Evolutionary conservation across 2,113 vertebrate genomes (phyloP), one percentile per base, ranked within the genome.

Genomic region (Mirza zaza): DNA sequence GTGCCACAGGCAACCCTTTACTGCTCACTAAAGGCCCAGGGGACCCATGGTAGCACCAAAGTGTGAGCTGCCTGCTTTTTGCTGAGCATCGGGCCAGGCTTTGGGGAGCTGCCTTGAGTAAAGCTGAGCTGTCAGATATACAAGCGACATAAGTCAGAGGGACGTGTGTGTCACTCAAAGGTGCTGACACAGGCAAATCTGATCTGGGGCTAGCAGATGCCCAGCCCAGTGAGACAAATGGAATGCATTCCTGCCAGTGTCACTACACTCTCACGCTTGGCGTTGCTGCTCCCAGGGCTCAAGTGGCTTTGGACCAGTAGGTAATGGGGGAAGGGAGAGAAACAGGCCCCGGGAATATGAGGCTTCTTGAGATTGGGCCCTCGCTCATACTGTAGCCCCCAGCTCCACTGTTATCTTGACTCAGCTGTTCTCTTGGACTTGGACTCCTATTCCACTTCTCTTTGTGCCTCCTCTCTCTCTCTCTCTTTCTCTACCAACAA

Each of bases 161-260:
- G 50, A 45, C 0, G 2, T 87, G 90, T 68, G 39, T 94, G 91
- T 50, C 96, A 27, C 75, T 87, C 87, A 42, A 2, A 95, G 45
- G 36, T 87, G 97, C 97, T 97, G 96, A 97, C 75, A 17, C 70
- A 36, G 93, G 83, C 73, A 61, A 95, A 97, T 95, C 87, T 94
- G 95, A 98, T 95, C 93, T 76, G 91, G 36, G 36, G 14, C 79
- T 91, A 75, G 42, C 73, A 97, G 95, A 91, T 67, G 70, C 93
- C 89, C 71, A 76, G 59, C 75, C 73, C 75, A 80, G 48, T 76
- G 65, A 75, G 90, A 89, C 61, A 52, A 89, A 34, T 89, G 96
- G 86, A 91, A 80, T 84, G 82, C 68, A 39, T 71, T 50, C 76
- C 95, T 80, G 57, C 86, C 68, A 50, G 5, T 42, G 85, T 57